Evolutionary conservation across 2,797 vertebrate species (phyloP).

Genomic region (Ctenopoma multispine): DNA sequence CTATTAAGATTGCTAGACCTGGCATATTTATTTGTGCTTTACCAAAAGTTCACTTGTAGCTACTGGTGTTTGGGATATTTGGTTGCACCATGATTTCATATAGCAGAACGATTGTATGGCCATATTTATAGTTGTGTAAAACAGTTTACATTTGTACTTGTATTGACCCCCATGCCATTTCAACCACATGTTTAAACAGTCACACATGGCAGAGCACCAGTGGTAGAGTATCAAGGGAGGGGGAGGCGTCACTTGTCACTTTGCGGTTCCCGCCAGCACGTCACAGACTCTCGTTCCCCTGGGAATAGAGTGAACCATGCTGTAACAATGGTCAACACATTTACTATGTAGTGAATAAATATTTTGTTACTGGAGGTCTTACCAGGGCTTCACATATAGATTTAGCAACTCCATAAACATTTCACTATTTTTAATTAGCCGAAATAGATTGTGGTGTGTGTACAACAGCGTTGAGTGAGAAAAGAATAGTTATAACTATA

Average conservation of each 20-base stretch:
- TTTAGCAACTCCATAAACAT: not conserved
- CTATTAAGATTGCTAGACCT: not conserved
- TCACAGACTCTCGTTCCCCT: constrained; percentile 72
- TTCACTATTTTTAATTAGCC: not conserved
- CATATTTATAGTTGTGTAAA: constrained; percentile 57
- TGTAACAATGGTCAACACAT: constrained; percentile 64
- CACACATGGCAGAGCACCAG: constrained; percentile 70
- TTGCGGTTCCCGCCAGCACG: constrained; percentile 75
- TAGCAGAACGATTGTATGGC: constrained; percentile 31
- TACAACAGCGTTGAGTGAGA: not conserved
- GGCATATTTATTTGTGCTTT: not conserved
- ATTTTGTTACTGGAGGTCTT: constrained; percentile 11
- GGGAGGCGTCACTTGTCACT: constrained; percentile 77
- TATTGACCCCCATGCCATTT: constrained; percentile 47
- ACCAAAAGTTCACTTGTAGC: constrained; percentile 5
- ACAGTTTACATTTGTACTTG: constrained; percentile 68
- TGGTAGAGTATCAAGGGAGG: constrained; percentile 51
- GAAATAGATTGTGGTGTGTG: not conserved
- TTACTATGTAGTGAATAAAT: constrained; percentile 38
- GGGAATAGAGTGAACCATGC: constrained; percentile 73
- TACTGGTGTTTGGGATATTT: constrained; percentile 3
- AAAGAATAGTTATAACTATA: not conserved
- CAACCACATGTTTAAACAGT: constrained; percentile 71
- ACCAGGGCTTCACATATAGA: not conserved
- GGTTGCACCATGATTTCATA: not conserved